These are phyloP conservation scores for Drosophila aldrichi DNA, from an alignment of 2,888 invertebrate genomes.

Conservation along the genomic window DNA sequence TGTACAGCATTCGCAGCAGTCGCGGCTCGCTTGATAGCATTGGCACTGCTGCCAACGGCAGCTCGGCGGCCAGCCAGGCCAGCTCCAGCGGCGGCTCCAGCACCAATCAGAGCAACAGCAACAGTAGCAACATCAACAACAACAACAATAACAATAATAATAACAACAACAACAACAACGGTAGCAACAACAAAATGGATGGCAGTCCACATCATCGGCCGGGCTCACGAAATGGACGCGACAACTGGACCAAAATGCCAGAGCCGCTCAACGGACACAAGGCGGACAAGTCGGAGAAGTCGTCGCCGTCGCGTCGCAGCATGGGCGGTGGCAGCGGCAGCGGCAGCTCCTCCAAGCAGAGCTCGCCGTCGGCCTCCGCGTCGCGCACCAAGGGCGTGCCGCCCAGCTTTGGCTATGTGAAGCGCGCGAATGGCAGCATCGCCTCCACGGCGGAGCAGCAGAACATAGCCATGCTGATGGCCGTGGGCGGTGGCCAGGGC, in stretches of 20 bases:
- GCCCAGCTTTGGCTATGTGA: conserved; percentile 94
- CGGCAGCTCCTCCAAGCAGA: conserved; percentile 77
- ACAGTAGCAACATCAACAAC: conserved; percentile 46
- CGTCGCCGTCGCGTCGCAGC: conserved; percentile 84
- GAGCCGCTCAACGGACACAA: conserved; percentile 84
- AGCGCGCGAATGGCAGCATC: conserved; percentile 89
- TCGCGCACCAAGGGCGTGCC: conserved; percentile 91
- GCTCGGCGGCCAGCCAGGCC: conserved; percentile 83
- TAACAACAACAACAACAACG: conserved; percentile 41
- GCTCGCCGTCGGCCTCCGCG: conserved; percentile 78
- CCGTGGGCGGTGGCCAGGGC: conserved; percentile 40
- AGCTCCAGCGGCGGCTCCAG: conserved; percentile 76
- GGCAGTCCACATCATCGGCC: conserved; percentile 75
- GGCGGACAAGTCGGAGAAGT: conserved; percentile 84
- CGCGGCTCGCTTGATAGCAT: conserved; percentile 85
- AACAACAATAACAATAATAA: conserved; percentile 38
- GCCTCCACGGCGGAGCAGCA: conserved; percentile 85
- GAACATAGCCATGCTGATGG: conserved; percentile 83
- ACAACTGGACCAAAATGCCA: conserved; percentile 85
- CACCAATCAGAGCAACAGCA: conserved; percentile 39
- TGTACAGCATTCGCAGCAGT: conserved; percentile 84
- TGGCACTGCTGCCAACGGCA: conserved; percentile 83
- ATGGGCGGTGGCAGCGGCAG: conserved; percentile 83
- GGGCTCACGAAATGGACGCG: conserved; percentile 82
- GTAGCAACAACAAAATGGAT: conserved; percentile 54